Percentiles rank a stretch among this genome's conserved stretches.
Evolutionary conservation across 2,888 invertebrate species (phyloP).

Genomic region (Neuroscelio doddi): DNA sequence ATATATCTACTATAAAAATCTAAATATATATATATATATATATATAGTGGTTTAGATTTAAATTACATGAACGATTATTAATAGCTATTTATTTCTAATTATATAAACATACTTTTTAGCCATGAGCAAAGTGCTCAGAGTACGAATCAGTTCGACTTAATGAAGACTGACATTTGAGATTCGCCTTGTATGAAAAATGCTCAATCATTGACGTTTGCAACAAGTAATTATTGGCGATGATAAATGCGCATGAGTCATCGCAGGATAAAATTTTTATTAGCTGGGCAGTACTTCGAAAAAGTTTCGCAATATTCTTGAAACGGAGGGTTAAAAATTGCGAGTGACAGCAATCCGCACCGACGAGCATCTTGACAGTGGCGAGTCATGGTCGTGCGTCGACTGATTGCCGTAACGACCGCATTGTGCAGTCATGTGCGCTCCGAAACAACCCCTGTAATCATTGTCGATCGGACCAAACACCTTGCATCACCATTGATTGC

Average conservation of each 20-base stretch:
- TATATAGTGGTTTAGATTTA: too few relatives aligned
- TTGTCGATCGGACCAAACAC: constrained; percentile 53
- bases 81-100: too few relatives aligned
- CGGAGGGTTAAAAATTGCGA: constrained; percentile 33
- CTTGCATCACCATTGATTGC: constrained; percentile 60
- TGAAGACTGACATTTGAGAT: constrained; percentile 39
- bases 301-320: constrained; percentile 39
- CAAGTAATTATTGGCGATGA: constrained; percentile 42
- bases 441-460: constrained; percentile 52
- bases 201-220: constrained; percentile 39
- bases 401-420: constrained; percentile 59
- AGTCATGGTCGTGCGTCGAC: constrained; percentile 63
- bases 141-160: too few relatives aligned
- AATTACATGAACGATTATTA: too few relatives aligned
- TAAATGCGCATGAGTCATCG: constrained; percentile 42
- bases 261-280: constrained; percentile 32
- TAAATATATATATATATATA: background rate
- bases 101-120: too few relatives aligned
- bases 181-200: constrained; percentile 27
- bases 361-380: constrained; percentile 49
- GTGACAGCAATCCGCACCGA: constrained; percentile 39
- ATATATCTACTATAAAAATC: background rate
- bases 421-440: constrained; percentile 59
- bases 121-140: too few relatives aligned
- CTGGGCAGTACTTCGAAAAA: constrained; percentile 32